These are phyloP conservation scores for Marronus borbonicus DNA, from an alignment of 2,888 invertebrate genomes.

Conservation along the genomic window DNA sequence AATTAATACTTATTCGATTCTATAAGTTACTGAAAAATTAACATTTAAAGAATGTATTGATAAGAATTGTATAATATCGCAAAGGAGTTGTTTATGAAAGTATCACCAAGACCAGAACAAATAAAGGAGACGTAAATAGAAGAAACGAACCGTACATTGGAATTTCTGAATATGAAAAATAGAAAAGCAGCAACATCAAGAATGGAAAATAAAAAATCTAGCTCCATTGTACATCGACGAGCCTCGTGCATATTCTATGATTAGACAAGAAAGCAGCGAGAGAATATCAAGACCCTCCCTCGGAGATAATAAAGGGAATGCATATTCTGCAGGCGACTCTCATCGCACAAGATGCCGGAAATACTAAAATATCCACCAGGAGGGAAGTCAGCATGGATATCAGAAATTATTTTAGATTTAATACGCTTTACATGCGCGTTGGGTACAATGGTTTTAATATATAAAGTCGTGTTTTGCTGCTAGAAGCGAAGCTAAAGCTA, in stretches of 20 bases:
- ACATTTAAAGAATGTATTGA: too few relatives aligned
- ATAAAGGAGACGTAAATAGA: neutral
- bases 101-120: constrained; percentile 1
- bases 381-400: constrained; percentile 44
- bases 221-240: neutral
- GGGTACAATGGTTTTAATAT: constrained; percentile 18
- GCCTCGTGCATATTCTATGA: constrained; percentile 7
- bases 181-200: constrained; percentile 11
- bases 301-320: constrained; percentile 34
- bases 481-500: neutral
- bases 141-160: neutral
- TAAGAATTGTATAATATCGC: too few relatives aligned
- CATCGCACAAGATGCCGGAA: constrained; percentile 43
- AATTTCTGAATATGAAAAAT: constrained; percentile 27
- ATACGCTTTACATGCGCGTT: constrained; percentile 5
- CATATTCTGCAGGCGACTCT: constrained; percentile 35
- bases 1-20: too few relatives aligned
- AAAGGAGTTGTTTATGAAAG: neutral
- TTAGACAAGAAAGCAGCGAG: constrained; percentile 12
- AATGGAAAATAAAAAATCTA: neutral
- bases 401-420: constrained; percentile 47
- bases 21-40: too few relatives aligned
- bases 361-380: constrained; percentile 38
- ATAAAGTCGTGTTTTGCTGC: constrained; percentile 1
- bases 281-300: constrained; percentile 35